Conservation (phyloP, 2,797 vertebrate species). For the Acanthornis magna region DNA sequence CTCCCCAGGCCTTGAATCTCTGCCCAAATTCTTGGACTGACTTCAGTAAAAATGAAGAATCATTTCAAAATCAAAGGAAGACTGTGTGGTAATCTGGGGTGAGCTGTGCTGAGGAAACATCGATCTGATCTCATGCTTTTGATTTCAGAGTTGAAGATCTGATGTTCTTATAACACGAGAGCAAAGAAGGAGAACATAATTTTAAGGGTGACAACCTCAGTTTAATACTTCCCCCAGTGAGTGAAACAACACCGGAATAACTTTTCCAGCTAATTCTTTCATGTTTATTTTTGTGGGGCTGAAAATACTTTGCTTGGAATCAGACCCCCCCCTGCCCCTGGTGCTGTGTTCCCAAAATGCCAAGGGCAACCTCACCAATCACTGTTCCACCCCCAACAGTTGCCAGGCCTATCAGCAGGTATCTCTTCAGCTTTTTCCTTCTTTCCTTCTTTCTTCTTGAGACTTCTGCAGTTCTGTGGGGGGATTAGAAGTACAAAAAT, state of each 20-base stretch:
- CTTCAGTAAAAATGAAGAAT: background rate
- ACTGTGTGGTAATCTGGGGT: background rate
- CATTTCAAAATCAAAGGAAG: background rate
- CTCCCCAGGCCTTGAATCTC: background rate
- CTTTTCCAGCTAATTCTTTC: background rate
- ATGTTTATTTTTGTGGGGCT: background rate
- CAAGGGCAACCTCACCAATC: constrained; percentile 82
- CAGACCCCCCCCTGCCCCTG: background rate
- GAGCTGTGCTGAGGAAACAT: background rate
- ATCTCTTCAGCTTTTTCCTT: constrained; percentile 84
- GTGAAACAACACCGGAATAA: background rate
- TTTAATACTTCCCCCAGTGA: background rate
- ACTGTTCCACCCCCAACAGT: constrained; percentile 91
- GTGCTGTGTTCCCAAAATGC: background rate
- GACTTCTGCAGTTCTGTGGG: constrained; percentile 81
- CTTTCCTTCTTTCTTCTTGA: constrained; percentile 85
- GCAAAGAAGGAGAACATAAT: background rate
- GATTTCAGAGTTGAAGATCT: background rate
- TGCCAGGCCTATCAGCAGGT: constrained; percentile 92
- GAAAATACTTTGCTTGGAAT: background rate
- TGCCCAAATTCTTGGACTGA: background rate
- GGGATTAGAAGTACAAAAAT: background rate
- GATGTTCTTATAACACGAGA: background rate
- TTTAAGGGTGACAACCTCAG: background rate
- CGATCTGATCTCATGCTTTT: background rate